phyloP scores from a whole-genome alignment of 2,113 vertebrate species.

The Hemichromis elongatus region DNA sequence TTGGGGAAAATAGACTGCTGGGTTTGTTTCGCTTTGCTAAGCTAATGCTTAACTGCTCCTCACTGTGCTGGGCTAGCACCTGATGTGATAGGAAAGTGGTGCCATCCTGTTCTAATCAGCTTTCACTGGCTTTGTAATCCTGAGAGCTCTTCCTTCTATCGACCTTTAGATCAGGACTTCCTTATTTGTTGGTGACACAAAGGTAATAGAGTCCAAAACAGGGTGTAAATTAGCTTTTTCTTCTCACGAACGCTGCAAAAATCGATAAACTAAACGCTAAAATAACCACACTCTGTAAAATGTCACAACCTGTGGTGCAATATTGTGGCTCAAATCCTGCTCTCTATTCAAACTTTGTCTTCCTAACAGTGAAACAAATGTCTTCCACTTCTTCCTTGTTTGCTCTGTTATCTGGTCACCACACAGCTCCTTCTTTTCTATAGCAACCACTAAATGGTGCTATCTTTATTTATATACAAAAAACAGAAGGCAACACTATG shows the following conservation, averaged over 20 bases:
- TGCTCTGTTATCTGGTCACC: background rate
- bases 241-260: background rate
- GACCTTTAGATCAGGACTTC: conserved; percentile 10
- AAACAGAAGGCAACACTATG: background rate
- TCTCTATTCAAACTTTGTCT: background rate
- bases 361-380: background rate
- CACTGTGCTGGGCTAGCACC: background rate
- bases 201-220: background rate
- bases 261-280: background rate
- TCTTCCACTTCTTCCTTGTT: background rate
- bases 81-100: conserved; percentile 15
- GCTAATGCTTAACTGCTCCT: conserved; percentile 49
- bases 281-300: background rate
- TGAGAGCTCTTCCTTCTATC: conserved; percentile 5
- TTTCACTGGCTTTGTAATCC: background rate
- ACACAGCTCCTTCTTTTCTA: background rate
- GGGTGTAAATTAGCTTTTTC: background rate
- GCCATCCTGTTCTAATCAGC: conserved; percentile 34
- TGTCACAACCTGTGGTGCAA: background rate
- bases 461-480: background rate
- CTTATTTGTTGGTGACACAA: background rate
- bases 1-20: conserved; percentile 16
- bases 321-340: background rate
- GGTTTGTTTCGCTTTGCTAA: conserved; percentile 44
- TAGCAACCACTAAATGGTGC: background rate